Evolutionary conservation across 1,140 invertebrate genomes (phyloP).

Genomic region (Elymnias hypermnestra): DNA sequence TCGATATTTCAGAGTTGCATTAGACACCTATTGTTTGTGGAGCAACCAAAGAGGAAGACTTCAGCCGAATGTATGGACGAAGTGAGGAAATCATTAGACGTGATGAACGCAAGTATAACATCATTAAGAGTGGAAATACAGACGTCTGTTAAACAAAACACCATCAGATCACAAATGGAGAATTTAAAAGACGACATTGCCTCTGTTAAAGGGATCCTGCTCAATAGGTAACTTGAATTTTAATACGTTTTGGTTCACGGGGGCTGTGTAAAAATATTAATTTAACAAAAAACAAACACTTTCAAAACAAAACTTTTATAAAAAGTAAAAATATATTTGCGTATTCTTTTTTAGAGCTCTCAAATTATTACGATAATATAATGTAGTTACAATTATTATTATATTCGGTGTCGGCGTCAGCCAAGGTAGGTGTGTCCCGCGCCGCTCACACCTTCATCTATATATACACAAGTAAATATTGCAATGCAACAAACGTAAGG

Average conservation of each 20-base stretch:
- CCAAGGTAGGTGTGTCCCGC: no score
- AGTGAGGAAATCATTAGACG: conserved; percentile 80
- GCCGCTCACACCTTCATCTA: no score
- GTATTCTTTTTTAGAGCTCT: no score
- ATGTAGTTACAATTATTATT: no score
- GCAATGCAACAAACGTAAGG: no score
- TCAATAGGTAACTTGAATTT: conserved; percentile 79
- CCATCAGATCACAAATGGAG: conserved; percentile 79
- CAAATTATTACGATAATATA: no score
- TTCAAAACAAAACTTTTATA: no score
- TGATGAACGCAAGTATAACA: conserved; percentile 73
- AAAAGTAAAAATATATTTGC: no score
- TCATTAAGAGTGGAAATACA: conserved; percentile 50
- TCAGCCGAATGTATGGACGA: conserved; percentile 80
- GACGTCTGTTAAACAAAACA: conserved; percentile 58
- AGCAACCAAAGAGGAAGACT: conserved; percentile 77
- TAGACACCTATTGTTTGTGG: conserved; percentile 79
- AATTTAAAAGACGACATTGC: conserved; percentile 85
- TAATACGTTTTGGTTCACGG: conserved; percentile 2
- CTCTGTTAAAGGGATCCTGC: conserved; percentile 84
- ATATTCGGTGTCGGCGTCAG: no score
- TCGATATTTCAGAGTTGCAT: conserved; percentile 79
- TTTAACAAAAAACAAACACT: no score
- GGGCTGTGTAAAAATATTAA: no score
- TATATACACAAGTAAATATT: no score